A percentile compares a stretch with the other conserved stretches of the same genome.
Conservation (phyloP, 2,888 invertebrate species). For the Sycophila texana region DNA sequence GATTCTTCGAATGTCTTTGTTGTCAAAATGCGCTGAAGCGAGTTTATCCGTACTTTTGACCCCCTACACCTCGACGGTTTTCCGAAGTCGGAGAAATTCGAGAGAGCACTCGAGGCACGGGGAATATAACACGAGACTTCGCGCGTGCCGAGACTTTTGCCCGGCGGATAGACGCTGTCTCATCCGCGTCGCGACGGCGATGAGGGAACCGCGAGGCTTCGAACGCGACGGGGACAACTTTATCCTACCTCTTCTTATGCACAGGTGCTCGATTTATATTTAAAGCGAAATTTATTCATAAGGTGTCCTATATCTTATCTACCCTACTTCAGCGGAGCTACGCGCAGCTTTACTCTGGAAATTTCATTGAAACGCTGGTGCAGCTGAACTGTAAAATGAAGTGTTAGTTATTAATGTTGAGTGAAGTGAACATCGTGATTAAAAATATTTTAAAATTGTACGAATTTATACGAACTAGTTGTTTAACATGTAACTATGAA, state of each 20-base stretch:
- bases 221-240: slow-evolving; percentile 8
- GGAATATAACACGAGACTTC: neutral
- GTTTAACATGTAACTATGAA: no score
- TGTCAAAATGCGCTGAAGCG: no score
- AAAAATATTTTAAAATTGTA: no score
- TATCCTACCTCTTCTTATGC: neutral
- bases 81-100: slow-evolving; percentile 44
- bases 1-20: no score
- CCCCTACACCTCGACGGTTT: neutral
- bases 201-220: slow-evolving; percentile 31
- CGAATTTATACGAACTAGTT: no score
- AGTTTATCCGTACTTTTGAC: neutral
- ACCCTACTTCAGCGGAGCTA: no score
- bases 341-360: neutral
- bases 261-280: slow-evolving; percentile 45
- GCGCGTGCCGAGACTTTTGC: slow-evolving; percentile 1
- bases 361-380: neutral
- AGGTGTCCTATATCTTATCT: neutral
- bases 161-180: neutral
- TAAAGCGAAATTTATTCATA: slow-evolving; percentile 54
- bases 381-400: no score
- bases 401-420: no score
- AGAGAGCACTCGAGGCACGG: slow-evolving; percentile 33
- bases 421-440: no score
- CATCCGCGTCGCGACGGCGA: slow-evolving; percentile 6